These are phyloP conservation scores for Germaria angustata DNA, from an alignment of 2,888 invertebrate genomes.

Conservation along the genomic window DNA sequence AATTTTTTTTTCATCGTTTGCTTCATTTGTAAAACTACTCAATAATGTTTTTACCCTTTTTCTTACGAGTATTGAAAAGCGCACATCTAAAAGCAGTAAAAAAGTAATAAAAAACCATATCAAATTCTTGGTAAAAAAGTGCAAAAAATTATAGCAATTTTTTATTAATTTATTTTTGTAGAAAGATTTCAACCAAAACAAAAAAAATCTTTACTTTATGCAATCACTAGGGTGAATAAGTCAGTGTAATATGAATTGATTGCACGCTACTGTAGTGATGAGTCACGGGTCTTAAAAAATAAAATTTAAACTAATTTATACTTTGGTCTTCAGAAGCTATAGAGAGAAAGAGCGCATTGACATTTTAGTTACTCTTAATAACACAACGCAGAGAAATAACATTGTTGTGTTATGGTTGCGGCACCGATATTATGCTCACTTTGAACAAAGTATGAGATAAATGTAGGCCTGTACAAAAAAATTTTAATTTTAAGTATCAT, in stretches of 20 bases:
- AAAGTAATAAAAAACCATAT: slow-evolving; percentile 39
- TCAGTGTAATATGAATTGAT: background rate
- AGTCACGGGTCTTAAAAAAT: background rate
- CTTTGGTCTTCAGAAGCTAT: too few relatives aligned
- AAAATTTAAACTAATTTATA: too few relatives aligned
- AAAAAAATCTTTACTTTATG: slow-evolving; percentile 31
- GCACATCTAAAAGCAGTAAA: slow-evolving; percentile 23
- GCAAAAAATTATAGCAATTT: slow-evolving; percentile 22
- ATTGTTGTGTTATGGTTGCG: too few relatives aligned
- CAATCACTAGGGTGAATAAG: slow-evolving; percentile 1
- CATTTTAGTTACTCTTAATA: too few relatives aligned
- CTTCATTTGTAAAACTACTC: slow-evolving; percentile 50
- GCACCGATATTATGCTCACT: too few relatives aligned
- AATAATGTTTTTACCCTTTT: slow-evolving; percentile 46
- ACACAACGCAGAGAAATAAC: too few relatives aligned
- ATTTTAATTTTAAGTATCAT: too few relatives aligned
- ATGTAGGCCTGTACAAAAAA: too few relatives aligned
- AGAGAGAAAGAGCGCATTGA: too few relatives aligned
- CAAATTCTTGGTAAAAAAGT: background rate
- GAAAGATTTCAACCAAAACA: background rate
- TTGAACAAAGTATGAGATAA: too few relatives aligned
- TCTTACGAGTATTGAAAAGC: slow-evolving; percentile 29
- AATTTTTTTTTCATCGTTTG: slow-evolving; percentile 11
- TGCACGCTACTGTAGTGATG: background rate
- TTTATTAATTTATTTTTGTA: background rate